These are phyloP conservation scores for Baronia brevicornis DNA, from an alignment of 2,888 invertebrate species.

Conservation along the genomic window DNA sequence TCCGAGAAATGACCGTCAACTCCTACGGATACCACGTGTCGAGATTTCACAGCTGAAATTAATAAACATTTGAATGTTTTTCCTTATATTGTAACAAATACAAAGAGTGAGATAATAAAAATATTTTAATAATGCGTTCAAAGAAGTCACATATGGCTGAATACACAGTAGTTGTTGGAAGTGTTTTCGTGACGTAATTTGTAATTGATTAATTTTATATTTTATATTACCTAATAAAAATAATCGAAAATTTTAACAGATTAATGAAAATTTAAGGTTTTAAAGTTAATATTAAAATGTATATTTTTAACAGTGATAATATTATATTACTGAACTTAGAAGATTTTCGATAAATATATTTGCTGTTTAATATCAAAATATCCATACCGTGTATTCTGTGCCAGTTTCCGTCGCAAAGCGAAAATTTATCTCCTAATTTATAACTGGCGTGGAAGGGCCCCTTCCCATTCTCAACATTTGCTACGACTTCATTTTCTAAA, in stretches of 20 bases:
- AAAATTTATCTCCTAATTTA: conserved; percentile 77
- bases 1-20: conserved; percentile 87
- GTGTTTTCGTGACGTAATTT: too few species aligned
- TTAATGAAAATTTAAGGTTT: not conserved
- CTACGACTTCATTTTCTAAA: conserved; percentile 87
- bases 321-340: too few species aligned
- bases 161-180: too few species aligned
- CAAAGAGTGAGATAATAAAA: not conserved
- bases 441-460: conserved; percentile 86
- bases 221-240: too few species aligned
- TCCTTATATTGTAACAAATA: not conserved
- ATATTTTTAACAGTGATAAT: too few species aligned
- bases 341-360: too few species aligned
- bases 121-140: too few species aligned
- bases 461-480: conserved; percentile 88
- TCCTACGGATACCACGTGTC: conserved; percentile 90
- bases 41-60: conserved; percentile 86
- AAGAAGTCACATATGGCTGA: too few species aligned
- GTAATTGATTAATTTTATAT: too few species aligned
- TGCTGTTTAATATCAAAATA: too few species aligned
- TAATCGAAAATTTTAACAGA: not conserved
- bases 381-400: conserved; percentile 87
- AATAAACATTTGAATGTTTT: not conserved
- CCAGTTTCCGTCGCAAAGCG: conserved; percentile 97
- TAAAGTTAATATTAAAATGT: too few species aligned